Percentiles rank a stretch among this genome's conserved stretches.
Evolutionary conservation across 1,140 invertebrate species (phyloP).

Genomic region (Scaptomyza montana): DNA sequence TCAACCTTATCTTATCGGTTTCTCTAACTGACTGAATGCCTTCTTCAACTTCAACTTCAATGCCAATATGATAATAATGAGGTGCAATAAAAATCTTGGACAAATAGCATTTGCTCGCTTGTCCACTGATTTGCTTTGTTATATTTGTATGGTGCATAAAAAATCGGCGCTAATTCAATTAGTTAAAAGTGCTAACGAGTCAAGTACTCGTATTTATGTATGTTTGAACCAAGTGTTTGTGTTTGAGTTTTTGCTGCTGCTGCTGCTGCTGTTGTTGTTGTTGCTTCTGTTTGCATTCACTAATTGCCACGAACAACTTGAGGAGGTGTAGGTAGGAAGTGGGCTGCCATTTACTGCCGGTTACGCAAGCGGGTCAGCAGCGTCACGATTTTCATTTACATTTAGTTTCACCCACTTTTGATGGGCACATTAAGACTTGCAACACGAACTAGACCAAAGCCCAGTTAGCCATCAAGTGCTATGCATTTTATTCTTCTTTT

Average conservation of each 20-base stretch:
- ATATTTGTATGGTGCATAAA: constrained; percentile 22
- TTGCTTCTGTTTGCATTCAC: constrained; percentile 41
- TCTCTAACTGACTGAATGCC: constrained; percentile 3
- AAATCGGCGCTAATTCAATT: constrained; percentile 74
- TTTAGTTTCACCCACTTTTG: constrained; percentile 45
- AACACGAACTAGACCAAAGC: constrained; percentile 37
- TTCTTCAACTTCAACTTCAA: neutral
- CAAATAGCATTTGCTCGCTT: constrained; percentile 15
- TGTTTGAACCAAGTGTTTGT: constrained; percentile 28
- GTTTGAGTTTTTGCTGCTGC: constrained; percentile 11
- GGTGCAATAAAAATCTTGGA: constrained; percentile 63
- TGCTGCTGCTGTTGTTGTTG: constrained; percentile 2
- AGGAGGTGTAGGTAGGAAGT: constrained; percentile 68
- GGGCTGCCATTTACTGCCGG: constrained; percentile 32
- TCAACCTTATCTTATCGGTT: constrained; percentile 31
- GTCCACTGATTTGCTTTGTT: constrained; percentile 10
- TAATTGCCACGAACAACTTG: constrained; percentile 58
- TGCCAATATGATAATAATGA: constrained; percentile 53
- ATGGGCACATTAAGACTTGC: constrained; percentile 58
- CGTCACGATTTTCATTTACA: constrained; percentile 56
- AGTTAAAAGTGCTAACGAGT: constrained; percentile 51
- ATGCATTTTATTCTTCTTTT: neutral
- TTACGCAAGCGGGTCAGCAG: constrained; percentile 72
- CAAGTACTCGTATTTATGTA: constrained; percentile 35
- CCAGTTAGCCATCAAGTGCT: constrained; percentile 8